Conservation (phyloP, 2,113 vertebrate species). For the Silurus meridionalis region DNA sequence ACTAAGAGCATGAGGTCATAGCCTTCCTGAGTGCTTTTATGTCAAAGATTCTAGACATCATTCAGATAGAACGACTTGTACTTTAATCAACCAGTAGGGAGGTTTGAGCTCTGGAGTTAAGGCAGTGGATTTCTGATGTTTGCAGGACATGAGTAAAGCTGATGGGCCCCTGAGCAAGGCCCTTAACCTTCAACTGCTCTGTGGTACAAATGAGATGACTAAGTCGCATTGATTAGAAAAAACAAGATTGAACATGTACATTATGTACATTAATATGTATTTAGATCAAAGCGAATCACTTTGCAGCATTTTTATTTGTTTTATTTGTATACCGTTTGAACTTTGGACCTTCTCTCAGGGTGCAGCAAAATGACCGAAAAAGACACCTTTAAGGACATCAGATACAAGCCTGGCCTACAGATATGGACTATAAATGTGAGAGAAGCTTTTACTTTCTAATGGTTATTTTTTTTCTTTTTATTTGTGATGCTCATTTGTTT, state of each 20-base stretch:
- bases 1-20: neutral
- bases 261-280: too few relatives aligned
- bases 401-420: constrained; percentile 80
- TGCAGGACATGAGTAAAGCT: too few relatives aligned
- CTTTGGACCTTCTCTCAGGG: constrained; percentile 36
- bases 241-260: neutral
- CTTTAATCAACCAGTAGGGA: too few relatives aligned
- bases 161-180: too few relatives aligned
- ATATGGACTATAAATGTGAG: constrained; percentile 92
- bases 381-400: constrained; percentile 65
- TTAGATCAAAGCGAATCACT: neutral
- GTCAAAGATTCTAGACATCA: neutral
- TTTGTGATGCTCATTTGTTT: neutral
- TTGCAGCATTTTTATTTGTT: neutral
- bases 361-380: constrained; percentile 73
- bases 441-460: neutral
- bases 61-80: too few relatives aligned
- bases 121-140: too few relatives aligned
- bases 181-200: too few relatives aligned
- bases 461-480: neutral
- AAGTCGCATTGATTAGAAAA: too few relatives aligned
- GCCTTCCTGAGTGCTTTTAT: neutral
- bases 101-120: too few relatives aligned
- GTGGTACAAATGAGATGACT: too few relatives aligned
- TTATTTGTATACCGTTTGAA: neutral